Percentiles rank a stretch among this genome's conserved stretches.
Conservation (phyloP, 2,888 invertebrate genomes). For the Drosophila atroscutellata region DNA sequence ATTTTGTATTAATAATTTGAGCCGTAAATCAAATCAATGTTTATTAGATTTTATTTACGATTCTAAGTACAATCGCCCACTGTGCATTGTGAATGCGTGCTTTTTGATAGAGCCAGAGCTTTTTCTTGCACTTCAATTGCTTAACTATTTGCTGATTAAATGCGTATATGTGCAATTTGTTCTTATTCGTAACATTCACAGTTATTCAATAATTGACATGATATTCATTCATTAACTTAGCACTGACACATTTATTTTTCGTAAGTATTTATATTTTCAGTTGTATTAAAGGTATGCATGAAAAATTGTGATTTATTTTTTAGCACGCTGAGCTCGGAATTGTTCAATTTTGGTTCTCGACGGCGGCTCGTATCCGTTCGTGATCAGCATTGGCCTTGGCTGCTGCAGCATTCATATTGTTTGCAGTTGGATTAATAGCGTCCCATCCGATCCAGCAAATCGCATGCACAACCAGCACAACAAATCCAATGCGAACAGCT, state of each 20-base stretch:
- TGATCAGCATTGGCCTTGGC: slow-evolving; percentile 43
- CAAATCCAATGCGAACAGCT: slow-evolving; percentile 69
- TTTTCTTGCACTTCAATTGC: slow-evolving; percentile 11
- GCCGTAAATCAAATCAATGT: neutral
- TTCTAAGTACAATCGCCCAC: slow-evolving; percentile 3
- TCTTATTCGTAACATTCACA: neutral
- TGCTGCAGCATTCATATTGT: slow-evolving; percentile 5
- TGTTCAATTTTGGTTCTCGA: slow-evolving; percentile 31
- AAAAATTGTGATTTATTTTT: neutral
- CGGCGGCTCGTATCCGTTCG: slow-evolving; percentile 53
- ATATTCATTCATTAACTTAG: neutral
- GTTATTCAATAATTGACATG: neutral
- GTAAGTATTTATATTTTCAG: neutral
- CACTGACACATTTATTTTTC: neutral
- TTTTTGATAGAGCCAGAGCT: slow-evolving; percentile 22
- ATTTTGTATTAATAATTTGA: neutral
- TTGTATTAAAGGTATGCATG: neutral
- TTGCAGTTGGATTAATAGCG: slow-evolving; percentile 39
- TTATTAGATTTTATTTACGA: neutral
- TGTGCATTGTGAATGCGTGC: slow-evolving; percentile 11
- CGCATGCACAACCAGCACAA: slow-evolving; percentile 66
- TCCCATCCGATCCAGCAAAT: slow-evolving; percentile 71
- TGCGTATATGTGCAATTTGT: neutral
- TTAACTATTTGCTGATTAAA: neutral
- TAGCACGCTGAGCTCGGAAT: neutral